These are phyloP conservation scores for Eristalis pertinax DNA, from an alignment of 2,888 invertebrate genomes.

Conservation along the genomic window DNA sequence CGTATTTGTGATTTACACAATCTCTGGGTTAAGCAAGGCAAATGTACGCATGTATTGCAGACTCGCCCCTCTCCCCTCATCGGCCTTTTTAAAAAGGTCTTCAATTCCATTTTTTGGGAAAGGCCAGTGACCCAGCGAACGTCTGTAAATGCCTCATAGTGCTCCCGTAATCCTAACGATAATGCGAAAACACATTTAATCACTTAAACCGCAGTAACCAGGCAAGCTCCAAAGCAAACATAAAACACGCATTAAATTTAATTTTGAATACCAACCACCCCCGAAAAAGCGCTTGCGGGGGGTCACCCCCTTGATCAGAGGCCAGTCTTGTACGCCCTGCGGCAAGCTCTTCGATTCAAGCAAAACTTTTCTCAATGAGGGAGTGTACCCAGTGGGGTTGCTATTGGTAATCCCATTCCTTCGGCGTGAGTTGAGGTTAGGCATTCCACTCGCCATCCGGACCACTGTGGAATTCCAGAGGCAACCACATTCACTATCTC, in stretches of 20 bases:
- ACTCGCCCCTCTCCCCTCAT: too few relatives aligned
- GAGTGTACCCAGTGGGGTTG: not conserved
- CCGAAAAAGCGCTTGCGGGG: not conserved
- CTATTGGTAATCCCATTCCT: not conserved
- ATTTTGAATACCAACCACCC: slow-evolving; percentile 26
- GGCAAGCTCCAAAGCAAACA: slow-evolving; percentile 13
- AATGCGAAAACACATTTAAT: slow-evolving; percentile 46
- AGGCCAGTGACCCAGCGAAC: not conserved
- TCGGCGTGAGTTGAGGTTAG: not conserved
- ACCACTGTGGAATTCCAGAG: not conserved
- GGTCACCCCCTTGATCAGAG: not conserved
- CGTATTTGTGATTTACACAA: too few relatives aligned
- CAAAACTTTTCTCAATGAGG: not conserved
- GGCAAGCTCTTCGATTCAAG: not conserved
- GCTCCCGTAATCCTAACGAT: slow-evolving; percentile 20
- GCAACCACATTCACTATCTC: not conserved
- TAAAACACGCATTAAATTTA: slow-evolving; percentile 47
- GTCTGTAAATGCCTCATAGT: not conserved
- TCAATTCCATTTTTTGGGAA: not conserved
- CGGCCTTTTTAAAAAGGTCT: not conserved
- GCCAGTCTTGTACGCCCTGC: not conserved
- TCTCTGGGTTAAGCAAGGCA: too few relatives aligned
- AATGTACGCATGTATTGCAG: too few relatives aligned
- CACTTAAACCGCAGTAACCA: slow-evolving; percentile 41
- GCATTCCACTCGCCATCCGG: not conserved